Percentiles rank a stretch among this genome's conserved stretches.
These are phyloP conservation scores for Pollenia griseotomentosa DNA, from an alignment of 2,888 invertebrate genomes.

Conservation along the genomic window DNA sequence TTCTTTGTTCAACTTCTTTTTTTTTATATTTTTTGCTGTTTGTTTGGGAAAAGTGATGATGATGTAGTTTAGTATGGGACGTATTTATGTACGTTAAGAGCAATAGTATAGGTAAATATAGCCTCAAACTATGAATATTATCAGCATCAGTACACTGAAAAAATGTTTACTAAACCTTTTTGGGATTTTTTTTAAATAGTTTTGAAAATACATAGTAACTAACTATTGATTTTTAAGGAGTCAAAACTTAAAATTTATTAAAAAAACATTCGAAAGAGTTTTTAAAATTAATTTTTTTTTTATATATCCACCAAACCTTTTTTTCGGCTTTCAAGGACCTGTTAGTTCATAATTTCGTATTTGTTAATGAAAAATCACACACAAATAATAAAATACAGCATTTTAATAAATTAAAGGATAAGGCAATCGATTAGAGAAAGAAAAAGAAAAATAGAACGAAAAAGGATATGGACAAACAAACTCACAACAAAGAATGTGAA, in stretches of 20 bases:
- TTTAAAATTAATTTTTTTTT: not conserved
- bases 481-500: not conserved
- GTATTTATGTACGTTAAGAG: slow-evolving; percentile 52
- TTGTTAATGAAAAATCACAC: slow-evolving; percentile 57
- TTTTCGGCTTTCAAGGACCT: not conserved
- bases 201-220: no score
- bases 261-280: not conserved
- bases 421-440: slow-evolving; percentile 41
- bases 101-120: slow-evolving; percentile 66
- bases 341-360: slow-evolving; percentile 7
- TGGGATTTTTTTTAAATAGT: no score
- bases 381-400: slow-evolving; percentile 61
- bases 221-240: no score
- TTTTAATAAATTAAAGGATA: slow-evolving; percentile 64
- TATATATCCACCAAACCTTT: no score
- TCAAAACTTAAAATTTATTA: no score
- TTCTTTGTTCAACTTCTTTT: slow-evolving; percentile 55
- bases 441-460: slow-evolving; percentile 22
- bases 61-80: slow-evolving; percentile 60
- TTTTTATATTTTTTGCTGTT: slow-evolving; percentile 61
- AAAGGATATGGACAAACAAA: slow-evolving; percentile 52
- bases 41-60: slow-evolving; percentile 56
- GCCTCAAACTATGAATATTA: slow-evolving; percentile 61
- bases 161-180: not conserved
- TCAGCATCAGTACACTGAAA: slow-evolving; percentile 48